Evolutionary conservation across 2,113 vertebrate species (phyloP).

Genomic region (Pheucticus melanocephalus): DNA sequence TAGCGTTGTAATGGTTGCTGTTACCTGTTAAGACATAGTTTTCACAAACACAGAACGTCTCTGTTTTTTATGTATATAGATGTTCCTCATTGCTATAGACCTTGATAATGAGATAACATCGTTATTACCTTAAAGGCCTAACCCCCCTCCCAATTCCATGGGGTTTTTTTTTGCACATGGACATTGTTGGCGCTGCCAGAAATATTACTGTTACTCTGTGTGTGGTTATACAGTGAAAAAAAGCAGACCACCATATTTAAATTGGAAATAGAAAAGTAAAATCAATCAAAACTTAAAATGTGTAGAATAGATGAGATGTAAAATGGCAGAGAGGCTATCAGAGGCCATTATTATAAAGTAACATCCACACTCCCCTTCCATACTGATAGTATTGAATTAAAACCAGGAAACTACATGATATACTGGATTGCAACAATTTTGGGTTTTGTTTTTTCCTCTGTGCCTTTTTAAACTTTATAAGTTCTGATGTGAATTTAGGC

Average conservation of each 20-base stretch:
- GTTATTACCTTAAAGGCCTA: background rate
- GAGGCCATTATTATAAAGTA: background rate
- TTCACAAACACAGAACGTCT: background rate
- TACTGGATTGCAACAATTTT: background rate
- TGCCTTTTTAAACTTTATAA: background rate
- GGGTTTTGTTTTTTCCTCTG: background rate
- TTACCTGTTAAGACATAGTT: background rate
- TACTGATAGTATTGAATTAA: background rate
- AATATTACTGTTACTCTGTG: background rate
- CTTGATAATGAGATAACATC: background rate
- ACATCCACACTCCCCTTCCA: background rate
- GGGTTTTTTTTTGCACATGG: background rate
- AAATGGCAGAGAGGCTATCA: background rate
- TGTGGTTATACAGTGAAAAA: background rate
- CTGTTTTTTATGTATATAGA: background rate
- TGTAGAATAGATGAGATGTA: background rate
- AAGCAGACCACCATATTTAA: background rate
- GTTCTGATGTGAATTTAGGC: background rate
- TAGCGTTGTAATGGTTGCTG: background rate
- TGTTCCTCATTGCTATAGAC: background rate
- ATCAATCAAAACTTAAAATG: background rate
- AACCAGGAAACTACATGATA: background rate
- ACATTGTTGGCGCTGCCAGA: background rate
- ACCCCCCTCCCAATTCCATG: accelerated
- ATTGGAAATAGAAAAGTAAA: background rate